phyloP scores from a whole-genome alignment of 1,140 invertebrate genomes.

The Hypsibius dujardini region DNA sequence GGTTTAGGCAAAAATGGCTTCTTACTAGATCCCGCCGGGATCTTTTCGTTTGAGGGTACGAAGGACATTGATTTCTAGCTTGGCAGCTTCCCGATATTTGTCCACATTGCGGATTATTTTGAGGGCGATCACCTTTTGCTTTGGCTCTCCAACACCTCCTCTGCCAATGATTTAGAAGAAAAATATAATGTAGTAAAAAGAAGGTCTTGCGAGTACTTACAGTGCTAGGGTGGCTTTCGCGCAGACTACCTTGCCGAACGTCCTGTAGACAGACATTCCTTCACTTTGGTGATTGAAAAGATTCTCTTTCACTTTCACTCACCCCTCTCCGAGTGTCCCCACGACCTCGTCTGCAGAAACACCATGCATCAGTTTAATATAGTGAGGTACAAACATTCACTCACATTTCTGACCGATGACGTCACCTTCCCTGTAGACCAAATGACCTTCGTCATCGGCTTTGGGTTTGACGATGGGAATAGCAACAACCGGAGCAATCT shows the following conservation, averaged over 20 bases:
- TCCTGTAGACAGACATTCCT: too few relatives aligned
- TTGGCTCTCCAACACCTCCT: background rate
- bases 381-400: constrained; percentile 16
- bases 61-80: constrained; percentile 41
- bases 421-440: constrained; percentile 95
- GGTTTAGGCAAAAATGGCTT: too few relatives aligned
- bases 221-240: constrained; percentile 48
- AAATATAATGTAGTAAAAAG: background rate
- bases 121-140: constrained; percentile 31
- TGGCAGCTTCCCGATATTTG: constrained; percentile 42
- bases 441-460: constrained; percentile 98
- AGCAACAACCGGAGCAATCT: too few relatives aligned
- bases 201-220: constrained; percentile 31
- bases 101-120: constrained; percentile 44
- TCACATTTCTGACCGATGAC: constrained; percentile 43
- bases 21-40: constrained; percentile 35
- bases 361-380: constrained; percentile 17
- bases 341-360: constrained; percentile 77
- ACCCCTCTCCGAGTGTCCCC: constrained; percentile 92
- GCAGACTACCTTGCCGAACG: constrained; percentile 98
- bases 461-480: too few relatives aligned
- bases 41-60: constrained; percentile 38
- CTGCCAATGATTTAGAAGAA: background rate
- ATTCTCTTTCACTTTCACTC: too few relatives aligned
- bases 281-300: too few relatives aligned